Evolutionary conservation across 2,797 vertebrate genomes (phyloP), one percentile per base, ranked within the genome.

Genomic region (Holocentrus rufus): DNA sequence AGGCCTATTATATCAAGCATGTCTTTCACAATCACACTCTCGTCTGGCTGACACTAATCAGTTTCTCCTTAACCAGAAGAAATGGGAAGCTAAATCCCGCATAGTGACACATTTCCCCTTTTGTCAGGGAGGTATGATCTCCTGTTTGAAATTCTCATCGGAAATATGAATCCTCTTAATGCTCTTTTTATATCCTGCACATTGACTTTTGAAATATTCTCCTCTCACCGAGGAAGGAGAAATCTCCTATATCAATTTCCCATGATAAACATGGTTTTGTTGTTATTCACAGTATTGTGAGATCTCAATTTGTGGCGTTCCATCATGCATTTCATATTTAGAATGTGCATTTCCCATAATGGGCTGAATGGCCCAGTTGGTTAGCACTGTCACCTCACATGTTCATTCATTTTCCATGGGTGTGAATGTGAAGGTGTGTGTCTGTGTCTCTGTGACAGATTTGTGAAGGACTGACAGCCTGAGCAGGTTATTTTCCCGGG

Each of bases 151-250:
- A 80, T 81, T 68, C 70, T 63, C 73, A 50, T 39, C 39, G 57
- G 72, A 84, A 80, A 87, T 58, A 44, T 36, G 72, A 87, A 82
- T 84, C 85, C 74, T 85, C 70, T 73, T 77, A 80, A 80, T 69
- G 58, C 52, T 72, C 42, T 56, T 79, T 85, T 84, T 80, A 79
- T 77, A 72, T 61, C 69, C 59, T 60, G 7, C 54, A 67, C 64
- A 80, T 80, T 65, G 62, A 81, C 82, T 77, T 81, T 62, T 68
- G 3, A 22, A 52, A 20, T 6, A 9, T 22, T 52, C 27, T 54
- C 20, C 20, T 54, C 27, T 23, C 15, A 18, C 20, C 2, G 13
- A 23, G 13, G 23, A 7, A 54, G 15, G 44, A 54, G 52, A 25
- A 23, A 54, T 52, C 49, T 23, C 49, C 18, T 20, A 7, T 8